phyloP scores from a whole-genome alignment of 2,113 vertebrate species.

The Nibea coibor region DNA sequence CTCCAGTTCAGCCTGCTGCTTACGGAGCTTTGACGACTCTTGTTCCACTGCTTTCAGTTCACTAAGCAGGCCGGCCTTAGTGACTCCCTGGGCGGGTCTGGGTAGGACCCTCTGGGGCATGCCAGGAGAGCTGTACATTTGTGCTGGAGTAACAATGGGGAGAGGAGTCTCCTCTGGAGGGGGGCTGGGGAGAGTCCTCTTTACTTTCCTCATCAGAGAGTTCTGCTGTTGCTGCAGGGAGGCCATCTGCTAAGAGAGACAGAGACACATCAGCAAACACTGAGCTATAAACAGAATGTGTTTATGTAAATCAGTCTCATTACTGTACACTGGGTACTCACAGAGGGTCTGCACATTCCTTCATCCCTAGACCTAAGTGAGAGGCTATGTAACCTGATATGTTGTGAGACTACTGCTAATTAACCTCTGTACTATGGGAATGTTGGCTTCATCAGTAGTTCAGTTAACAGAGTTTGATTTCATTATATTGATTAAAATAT shows the following conservation, averaged over 20 bases:
- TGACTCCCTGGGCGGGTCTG: slow-evolving; percentile 85
- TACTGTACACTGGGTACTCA: slow-evolving; percentile 56
- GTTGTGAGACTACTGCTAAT: slow-evolving; percentile 27
- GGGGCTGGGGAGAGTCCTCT: slow-evolving; percentile 97
- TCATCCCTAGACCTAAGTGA: slow-evolving; percentile 26
- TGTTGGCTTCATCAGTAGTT: not conserved
- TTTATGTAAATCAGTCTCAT: slow-evolving; percentile 72
- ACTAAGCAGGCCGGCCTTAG: slow-evolving; percentile 92
- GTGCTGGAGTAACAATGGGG: slow-evolving; percentile 91
- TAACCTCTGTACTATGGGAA: slow-evolving; percentile 10
- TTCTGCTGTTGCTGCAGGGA: slow-evolving; percentile 94
- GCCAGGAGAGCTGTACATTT: slow-evolving; percentile 91
- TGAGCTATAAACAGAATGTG: slow-evolving; percentile 69
- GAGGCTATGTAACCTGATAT: slow-evolving; percentile 30
- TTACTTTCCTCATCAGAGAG: slow-evolving; percentile 95
- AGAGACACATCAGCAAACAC: slow-evolving; percentile 71
- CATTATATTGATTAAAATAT: slow-evolving; percentile 13
- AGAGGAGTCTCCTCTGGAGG: slow-evolving; percentile 93
- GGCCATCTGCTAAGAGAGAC: slow-evolving; percentile 86
- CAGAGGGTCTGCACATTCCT: slow-evolving; percentile 41
- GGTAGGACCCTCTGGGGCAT: slow-evolving; percentile 88
- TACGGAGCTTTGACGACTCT: slow-evolving; percentile 96
- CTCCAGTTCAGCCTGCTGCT: slow-evolving; percentile 97
- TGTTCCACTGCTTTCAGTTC: slow-evolving; percentile 97
- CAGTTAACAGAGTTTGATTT: slow-evolving; percentile 35